A percentile compares a stretch with the other conserved stretches of the same genome.
These are phyloP conservation scores for Oceanodroma leucorhoa DNA, from an alignment of 2,797 vertebrate genomes.

Conservation along the genomic window DNA sequence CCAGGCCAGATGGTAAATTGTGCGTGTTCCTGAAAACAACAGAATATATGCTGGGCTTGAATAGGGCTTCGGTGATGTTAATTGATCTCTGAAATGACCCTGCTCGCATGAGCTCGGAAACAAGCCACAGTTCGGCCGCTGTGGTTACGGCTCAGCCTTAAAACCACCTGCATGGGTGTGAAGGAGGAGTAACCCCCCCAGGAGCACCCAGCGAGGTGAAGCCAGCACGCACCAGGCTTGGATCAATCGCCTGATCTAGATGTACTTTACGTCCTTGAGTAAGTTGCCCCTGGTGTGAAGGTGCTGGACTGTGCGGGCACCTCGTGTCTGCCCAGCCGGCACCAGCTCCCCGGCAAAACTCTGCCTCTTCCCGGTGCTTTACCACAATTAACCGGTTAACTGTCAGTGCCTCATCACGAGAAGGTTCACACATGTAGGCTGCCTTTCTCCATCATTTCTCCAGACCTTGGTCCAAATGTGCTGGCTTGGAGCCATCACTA, in stretches of 20 bases:
- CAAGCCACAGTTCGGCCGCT: neutral
- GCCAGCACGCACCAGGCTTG: accelerated
- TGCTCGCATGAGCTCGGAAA: neutral
- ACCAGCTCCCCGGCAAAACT: neutral
- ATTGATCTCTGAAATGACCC: neutral
- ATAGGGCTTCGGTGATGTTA: neutral
- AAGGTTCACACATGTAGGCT: neutral
- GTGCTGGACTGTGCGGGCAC: neutral
- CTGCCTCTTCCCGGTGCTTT: neutral
- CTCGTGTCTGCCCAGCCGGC: accelerated
- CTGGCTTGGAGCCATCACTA: neutral
- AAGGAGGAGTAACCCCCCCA: neutral
- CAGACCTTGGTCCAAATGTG: neutral
- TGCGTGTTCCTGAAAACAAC: neutral
- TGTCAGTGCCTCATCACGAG: neutral
- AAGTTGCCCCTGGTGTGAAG: neutral
- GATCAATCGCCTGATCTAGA: neutral
- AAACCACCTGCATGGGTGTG: neutral
- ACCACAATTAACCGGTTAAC: neutral
- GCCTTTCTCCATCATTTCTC: neutral
- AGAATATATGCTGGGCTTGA: neutral
- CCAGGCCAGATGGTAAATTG: slow-evolving; percentile 47
- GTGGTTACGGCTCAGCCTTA: neutral
- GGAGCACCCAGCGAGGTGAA: accelerated
- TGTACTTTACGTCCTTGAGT: neutral